These are phyloP conservation scores for Cosmia pyralina DNA, from an alignment of 2,888 invertebrate species.

Conservation along the genomic window DNA sequence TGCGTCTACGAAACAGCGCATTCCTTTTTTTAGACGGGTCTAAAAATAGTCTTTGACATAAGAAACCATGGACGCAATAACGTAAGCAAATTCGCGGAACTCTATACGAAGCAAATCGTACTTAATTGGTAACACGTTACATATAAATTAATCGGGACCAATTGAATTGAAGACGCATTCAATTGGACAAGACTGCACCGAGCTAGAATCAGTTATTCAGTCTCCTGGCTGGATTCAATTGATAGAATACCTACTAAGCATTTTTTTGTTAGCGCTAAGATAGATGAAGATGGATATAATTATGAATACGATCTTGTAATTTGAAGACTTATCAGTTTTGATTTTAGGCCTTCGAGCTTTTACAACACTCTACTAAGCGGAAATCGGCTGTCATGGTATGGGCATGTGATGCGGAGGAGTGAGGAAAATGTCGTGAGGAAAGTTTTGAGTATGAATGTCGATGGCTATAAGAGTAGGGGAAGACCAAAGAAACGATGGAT, in stretches of 20 bases:
- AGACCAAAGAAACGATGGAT: too few relatives aligned
- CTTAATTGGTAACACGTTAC: conserved; percentile 23
- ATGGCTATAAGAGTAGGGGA: too few relatives aligned
- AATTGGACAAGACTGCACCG: conserved; percentile 32
- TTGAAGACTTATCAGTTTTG: not conserved
- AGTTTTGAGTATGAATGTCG: too few relatives aligned
- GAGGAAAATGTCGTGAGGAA: too few relatives aligned
- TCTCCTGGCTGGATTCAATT: conserved; percentile 29
- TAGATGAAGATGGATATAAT: conserved; percentile 29
- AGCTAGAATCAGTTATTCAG: conserved; percentile 16
- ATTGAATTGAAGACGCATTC: conserved; percentile 43
- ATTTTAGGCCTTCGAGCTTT: too few relatives aligned
- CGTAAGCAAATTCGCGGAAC: conserved; percentile 20
- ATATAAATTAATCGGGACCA: conserved; percentile 32
- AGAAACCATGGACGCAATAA: not conserved
- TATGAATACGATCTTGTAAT: conserved; percentile 11
- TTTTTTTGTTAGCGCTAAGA: conserved; percentile 6
- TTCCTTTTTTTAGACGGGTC: not conserved
- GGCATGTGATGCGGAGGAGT: too few relatives aligned
- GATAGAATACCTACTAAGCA: conserved; percentile 1
- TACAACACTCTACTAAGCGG: too few relatives aligned
- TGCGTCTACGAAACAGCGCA: not conserved
- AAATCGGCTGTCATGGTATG: too few relatives aligned
- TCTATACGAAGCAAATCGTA: not conserved
- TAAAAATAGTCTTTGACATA: conserved; percentile 4